phyloP scores from a whole-genome alignment of 2,113 vertebrate species.

The Fulmarus glacialis region DNA sequence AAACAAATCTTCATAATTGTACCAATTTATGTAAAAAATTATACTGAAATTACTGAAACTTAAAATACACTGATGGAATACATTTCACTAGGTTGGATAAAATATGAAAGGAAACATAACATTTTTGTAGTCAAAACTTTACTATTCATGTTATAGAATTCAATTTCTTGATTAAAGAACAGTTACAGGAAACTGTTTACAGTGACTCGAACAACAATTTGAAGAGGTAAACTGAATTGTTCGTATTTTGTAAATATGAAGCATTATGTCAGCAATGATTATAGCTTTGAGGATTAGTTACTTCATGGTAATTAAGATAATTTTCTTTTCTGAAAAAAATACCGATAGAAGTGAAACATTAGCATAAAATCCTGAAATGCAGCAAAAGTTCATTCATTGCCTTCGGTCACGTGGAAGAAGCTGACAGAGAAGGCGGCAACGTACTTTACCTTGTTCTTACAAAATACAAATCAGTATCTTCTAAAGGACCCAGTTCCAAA shows the following conservation, averaged over 20 bases:
- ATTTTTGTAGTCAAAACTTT: not conserved
- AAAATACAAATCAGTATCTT: not conserved
- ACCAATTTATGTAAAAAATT: not conserved
- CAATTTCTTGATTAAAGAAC: not conserved
- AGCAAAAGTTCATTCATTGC: not conserved
- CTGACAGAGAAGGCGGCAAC: not conserved
- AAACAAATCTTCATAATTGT: not conserved
- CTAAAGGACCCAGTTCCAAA: not conserved
- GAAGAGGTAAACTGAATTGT: not conserved
- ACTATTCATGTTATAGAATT: not conserved
- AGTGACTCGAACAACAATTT: not conserved
- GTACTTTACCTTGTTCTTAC: not conserved
- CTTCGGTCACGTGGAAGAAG: not conserved
- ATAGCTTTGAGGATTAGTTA: constrained; percentile 12
- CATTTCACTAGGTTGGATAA: not conserved
- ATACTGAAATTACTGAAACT: not conserved
- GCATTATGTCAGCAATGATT: not conserved
- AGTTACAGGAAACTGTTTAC: not conserved
- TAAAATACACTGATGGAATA: not conserved
- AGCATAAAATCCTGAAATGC: not conserved
- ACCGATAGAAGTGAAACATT: not conserved
- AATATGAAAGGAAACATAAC: not conserved
- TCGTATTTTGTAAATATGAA: not conserved
- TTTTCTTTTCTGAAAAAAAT: not conserved
- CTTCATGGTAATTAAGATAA: constrained; percentile 1